These are phyloP conservation scores for Saccostrea cuccullata DNA, from an alignment of 1,140 invertebrate species.

Conservation along the genomic window DNA sequence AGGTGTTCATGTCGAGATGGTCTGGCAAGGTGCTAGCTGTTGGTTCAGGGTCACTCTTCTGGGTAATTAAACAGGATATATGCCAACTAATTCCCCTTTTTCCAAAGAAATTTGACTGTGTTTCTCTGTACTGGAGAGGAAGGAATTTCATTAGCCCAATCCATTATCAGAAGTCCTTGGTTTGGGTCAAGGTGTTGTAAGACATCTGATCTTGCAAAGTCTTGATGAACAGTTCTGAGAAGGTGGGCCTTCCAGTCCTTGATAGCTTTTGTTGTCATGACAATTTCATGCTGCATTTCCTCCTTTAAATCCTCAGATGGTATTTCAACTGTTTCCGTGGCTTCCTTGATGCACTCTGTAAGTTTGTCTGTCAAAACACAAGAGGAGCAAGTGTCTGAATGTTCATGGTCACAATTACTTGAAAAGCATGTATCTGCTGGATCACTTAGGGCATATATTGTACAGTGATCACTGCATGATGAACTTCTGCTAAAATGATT, in stretches of 20 bases:
- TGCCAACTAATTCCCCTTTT: no score
- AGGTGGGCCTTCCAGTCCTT: no score
- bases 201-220: no score
- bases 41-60: no score
- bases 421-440: slow-evolving; percentile 6
- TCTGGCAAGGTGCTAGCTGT: no score
- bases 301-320: slow-evolving; percentile 23
- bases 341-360: background rate
- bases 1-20: slow-evolving; percentile 22
- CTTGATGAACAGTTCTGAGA: no score
- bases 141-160: no score
- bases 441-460: slow-evolving; percentile 40
- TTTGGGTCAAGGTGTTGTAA: background rate
- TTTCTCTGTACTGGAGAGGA: no score
- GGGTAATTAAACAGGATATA: no score
- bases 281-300: slow-evolving; percentile 40
- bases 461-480: slow-evolving; percentile 36
- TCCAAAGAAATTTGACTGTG: no score
- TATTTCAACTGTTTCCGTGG: background rate
- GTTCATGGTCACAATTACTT: background rate
- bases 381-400: slow-evolving; percentile 1
- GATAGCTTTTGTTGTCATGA: background rate
- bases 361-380: background rate
- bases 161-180: slow-evolving; percentile 12
- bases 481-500: background rate